Evolutionary conservation across 2,888 invertebrate species (phyloP).

Genomic region (Drosophila anomelani): DNA sequence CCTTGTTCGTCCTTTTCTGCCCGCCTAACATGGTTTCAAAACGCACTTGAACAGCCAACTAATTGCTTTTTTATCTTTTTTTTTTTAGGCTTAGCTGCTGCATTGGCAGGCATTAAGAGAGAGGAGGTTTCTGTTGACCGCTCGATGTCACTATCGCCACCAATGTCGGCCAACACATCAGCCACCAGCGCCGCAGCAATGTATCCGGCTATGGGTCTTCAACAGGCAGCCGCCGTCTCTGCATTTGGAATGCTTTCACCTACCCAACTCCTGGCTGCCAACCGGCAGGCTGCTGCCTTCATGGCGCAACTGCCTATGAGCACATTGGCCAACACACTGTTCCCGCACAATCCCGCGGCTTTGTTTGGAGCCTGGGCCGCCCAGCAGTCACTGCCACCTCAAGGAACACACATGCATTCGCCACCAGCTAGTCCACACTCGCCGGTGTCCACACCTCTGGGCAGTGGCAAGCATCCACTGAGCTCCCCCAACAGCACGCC

Average conservation of each 20-base stretch:
- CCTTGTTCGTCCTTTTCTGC: conserved; percentile 14
- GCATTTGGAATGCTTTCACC: conserved; percentile 84
- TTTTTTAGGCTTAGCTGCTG: conserved; percentile 83
- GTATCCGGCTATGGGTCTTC: conserved; percentile 80
- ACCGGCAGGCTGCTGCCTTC: conserved; percentile 84
- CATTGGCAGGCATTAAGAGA: conserved; percentile 84
- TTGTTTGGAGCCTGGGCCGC: conserved; percentile 82
- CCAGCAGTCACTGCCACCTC: conserved; percentile 65
- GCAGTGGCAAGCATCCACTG: conserved; percentile 65
- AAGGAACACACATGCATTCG: conserved; percentile 79
- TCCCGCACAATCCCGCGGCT: conserved; percentile 84
- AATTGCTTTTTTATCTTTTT: conserved; percentile 33
- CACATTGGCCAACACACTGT: conserved; percentile 82
- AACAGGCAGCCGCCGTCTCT: conserved; percentile 83
- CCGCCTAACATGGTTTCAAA: background rate
- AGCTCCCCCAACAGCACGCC: conserved; percentile 72
- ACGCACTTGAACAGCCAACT: conserved; percentile 26
- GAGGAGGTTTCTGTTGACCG: conserved; percentile 82
- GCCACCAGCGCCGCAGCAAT: conserved; percentile 71
- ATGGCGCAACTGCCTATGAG: conserved; percentile 84
- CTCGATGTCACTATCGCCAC: conserved; percentile 82
- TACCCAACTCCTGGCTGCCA: conserved; percentile 82
- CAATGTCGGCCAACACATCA: conserved; percentile 83
- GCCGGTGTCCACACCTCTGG: conserved; percentile 61
- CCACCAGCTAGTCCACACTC: conserved; percentile 84